Base-by-base conservation (phyloP, 2,797 vertebrate genomes). In the Geotrypetes seraphini region DNA sequence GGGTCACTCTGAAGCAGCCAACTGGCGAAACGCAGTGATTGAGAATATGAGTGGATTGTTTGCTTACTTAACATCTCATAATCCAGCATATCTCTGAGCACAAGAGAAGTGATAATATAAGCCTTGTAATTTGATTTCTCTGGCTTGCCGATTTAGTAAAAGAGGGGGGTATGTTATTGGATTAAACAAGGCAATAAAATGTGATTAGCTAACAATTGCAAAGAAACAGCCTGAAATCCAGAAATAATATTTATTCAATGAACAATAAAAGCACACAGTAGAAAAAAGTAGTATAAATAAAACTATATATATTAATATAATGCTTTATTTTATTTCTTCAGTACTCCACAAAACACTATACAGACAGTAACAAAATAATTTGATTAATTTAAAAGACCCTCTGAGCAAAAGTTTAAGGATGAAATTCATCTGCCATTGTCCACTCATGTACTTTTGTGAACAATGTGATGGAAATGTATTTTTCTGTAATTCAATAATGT, bases 331-430 rank as follows among this genome's bases (percentile, higher is more conserved):
- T 50, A 31, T 62, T 73, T 73, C 68, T 79, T 74, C 0, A 39
- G 36, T 75, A 81, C 73, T 73, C 53, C 81, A 86, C 80, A 66
- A 66, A 78, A 36, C 80, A 78, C 63, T 70, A n/a, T n/a, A 82
- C 68, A 84, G 74, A 84, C 73, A 66, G 71, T 84, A 84, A 83
- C 77, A 81, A 85, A 81, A 81, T 83, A 79, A 67, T 76, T 75
- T 69, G 67, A 53, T 59, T 66, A 65, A 70, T 77, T 64, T 77
- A 67, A 77, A 31, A 43, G 30, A 31, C 27, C 13, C 17, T 22
- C 31, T 31, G 22, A 47, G 9, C 28, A 30, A 83, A 83, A 72
- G 56, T 46, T 60, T 43, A 64, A 69, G 59, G 28, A 17, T 61
- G 16, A 66, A 51, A n/a, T n/a, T n/a, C n/a, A 66, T 50, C 56